Evolutionary conservation across 1,140 invertebrate genomes (phyloP), one percentile per base, ranked within the genome.

Genomic region (Dolichoris vasculosae): DNA sequence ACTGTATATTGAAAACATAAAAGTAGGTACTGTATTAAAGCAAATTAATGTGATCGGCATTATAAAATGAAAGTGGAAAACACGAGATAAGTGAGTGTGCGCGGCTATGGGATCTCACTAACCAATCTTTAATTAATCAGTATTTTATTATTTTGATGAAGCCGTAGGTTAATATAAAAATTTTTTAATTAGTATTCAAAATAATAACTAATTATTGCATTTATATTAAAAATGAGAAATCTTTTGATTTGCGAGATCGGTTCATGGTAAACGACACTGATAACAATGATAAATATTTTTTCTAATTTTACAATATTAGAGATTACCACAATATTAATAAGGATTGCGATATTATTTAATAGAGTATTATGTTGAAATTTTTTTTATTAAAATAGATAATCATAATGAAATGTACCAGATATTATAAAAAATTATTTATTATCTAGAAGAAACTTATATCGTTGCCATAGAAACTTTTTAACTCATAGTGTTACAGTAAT

Each of bases 1-100:
- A 43, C 38, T n/a, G 38, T 73, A 73, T 73, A 73, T 73, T 73
- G 38, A 73, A 26, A 73, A n/a, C 69, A 73, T 43, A 73, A 73
- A 73, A 43, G 23, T 43, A 73, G 69, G 38, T 73, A 43, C 69
- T 73, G 38, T 43, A 43, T 73, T 43, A 40, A 26, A 73, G 69
- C 35, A 43, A 73, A 73, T 73, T 73, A 73, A 73, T 43, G 40
- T n/a, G 69, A 73, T 73, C 38, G 38, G 38, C 69, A 73, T 73
- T 73, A 43, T 73, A 73, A 73, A 73, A 73, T 43, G 69, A 73
- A 73, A 73, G 69, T 43, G 38, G 38, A 43, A 73, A 43, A 43
- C 7, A 73, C 69, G 38, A 73, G 38, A 73, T 43, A 73, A 73
- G 38, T 43, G 40, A 43, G 32, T 69, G n/a, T 38, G 15, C 17